Evolutionary conservation across 2,888 invertebrate genomes (phyloP).

Genomic region (Hyposoter didymator): DNA sequence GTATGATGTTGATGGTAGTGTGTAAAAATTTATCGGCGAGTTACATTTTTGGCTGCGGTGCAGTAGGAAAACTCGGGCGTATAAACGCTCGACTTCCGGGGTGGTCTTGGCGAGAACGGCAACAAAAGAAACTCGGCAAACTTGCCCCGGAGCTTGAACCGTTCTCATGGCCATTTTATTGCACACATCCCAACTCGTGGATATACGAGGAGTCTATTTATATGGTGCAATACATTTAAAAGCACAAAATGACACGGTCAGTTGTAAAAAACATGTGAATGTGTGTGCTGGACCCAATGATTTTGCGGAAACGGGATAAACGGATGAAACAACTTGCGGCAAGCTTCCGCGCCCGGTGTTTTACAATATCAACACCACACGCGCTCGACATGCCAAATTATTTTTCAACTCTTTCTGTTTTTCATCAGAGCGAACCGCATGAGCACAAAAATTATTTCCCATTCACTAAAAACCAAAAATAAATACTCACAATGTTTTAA

Average conservation of each 20-base stretch:
- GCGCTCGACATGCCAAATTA: conserved; percentile 55
- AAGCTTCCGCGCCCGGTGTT: background rate
- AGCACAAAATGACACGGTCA: background rate
- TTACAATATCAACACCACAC: background rate
- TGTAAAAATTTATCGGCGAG: conserved; percentile 5
- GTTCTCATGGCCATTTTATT: conserved; percentile 41
- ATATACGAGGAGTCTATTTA: background rate
- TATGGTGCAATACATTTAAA: conserved; percentile 16
- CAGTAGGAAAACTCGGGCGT: conserved; percentile 26
- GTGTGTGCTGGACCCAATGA: conserved; percentile 50
- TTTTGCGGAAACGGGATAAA: conserved; percentile 35
- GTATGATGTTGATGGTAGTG: background rate
- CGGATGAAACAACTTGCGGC: conserved; percentile 18
- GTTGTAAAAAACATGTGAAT: conserved; percentile 38
- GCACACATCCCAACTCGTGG: background rate
- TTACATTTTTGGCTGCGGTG: conserved; percentile 5
- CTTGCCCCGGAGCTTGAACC: conserved; percentile 10
- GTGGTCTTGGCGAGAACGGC: conserved; percentile 19
- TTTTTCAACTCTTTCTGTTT: conserved; percentile 38
- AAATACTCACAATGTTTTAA: background rate
- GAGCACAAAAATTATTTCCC: background rate
- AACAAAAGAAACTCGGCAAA: background rate
- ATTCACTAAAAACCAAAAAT: background rate
- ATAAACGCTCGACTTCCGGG: conserved; percentile 34
- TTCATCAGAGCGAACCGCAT: background rate